Conservation (phyloP, 2,797 vertebrate genomes). For the Tachyglossus aculeatus region DNA sequence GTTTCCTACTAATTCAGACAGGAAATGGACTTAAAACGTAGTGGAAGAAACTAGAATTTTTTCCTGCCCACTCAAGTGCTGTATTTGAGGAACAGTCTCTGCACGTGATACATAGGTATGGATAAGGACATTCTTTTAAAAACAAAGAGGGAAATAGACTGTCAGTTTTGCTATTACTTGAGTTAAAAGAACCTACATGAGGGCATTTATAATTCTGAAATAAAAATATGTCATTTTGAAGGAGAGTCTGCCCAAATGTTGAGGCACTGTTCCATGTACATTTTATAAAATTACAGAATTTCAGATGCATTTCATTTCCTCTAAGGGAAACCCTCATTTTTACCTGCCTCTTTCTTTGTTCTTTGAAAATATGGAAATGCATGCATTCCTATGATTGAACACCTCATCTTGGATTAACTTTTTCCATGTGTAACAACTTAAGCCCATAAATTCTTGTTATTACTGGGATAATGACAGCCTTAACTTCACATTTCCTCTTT, state of each 20-base stretch:
- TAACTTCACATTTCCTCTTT: background rate
- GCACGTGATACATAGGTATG: too few species aligned
- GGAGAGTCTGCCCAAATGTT: background rate
- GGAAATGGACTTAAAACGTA: too few species aligned
- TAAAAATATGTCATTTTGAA: background rate
- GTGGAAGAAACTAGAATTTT: too few species aligned
- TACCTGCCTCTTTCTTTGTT: background rate
- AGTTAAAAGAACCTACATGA: too few species aligned
- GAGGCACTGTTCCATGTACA: background rate
- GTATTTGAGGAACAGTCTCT: too few species aligned
- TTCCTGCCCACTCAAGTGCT: too few species aligned
- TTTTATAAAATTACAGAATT: background rate
- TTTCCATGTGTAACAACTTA: background rate
- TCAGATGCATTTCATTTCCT: background rate
- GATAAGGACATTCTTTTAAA: too few species aligned
- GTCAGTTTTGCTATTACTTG: too few species aligned
- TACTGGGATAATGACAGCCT: background rate
- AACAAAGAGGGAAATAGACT: too few species aligned
- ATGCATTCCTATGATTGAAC: background rate
- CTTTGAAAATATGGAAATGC: background rate
- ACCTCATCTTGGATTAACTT: background rate
- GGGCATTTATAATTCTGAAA: background rate
- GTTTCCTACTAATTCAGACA: too few species aligned
- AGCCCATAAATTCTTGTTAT: background rate
- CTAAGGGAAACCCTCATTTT: background rate